Percentiles rank a stretch among this genome's conserved stretches.
phyloP scores from a whole-genome alignment of 2,113 vertebrate genomes.

The Daboia siamensis region DNA sequence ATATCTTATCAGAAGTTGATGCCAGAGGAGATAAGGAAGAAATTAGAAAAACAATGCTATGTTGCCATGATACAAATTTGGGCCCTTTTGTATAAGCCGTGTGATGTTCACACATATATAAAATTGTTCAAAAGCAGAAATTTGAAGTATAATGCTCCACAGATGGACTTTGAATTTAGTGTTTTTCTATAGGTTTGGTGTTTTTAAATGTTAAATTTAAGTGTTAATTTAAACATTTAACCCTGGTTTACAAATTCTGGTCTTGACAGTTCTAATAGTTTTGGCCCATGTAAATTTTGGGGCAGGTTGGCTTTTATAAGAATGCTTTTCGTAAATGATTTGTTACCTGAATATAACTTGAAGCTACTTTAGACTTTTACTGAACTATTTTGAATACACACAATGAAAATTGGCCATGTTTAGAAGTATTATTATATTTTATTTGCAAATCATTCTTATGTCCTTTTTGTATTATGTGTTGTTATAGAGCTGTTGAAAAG shows the following conservation, averaged over 20 bases:
- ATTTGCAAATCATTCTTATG: background rate
- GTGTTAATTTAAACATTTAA: too few relatives aligned
- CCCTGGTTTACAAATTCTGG: background rate
- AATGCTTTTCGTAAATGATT: background rate
- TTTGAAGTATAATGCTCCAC: background rate
- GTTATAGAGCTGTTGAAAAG: background rate
- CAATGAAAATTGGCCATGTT: background rate
- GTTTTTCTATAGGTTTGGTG: background rate
- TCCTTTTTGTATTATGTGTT: background rate
- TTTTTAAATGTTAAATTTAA: background rate
- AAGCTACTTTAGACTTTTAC: background rate
- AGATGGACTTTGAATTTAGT: background rate
- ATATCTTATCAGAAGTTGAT: background rate
- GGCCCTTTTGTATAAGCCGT: background rate
- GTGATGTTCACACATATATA: background rate
- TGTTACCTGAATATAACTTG: background rate
- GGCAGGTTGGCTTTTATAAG: background rate
- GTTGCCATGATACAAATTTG: background rate
- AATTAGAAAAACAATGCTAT: background rate
- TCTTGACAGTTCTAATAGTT: background rate
- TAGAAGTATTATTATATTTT: background rate
- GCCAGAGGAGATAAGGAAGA: background rate
- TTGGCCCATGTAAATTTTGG: background rate
- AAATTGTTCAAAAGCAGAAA: background rate
- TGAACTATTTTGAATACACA: background rate